Evolutionary conservation across 64 coral and sea anemone genomes (phyloP).

Genomic region (Dendronephthya gigantea): DNA sequence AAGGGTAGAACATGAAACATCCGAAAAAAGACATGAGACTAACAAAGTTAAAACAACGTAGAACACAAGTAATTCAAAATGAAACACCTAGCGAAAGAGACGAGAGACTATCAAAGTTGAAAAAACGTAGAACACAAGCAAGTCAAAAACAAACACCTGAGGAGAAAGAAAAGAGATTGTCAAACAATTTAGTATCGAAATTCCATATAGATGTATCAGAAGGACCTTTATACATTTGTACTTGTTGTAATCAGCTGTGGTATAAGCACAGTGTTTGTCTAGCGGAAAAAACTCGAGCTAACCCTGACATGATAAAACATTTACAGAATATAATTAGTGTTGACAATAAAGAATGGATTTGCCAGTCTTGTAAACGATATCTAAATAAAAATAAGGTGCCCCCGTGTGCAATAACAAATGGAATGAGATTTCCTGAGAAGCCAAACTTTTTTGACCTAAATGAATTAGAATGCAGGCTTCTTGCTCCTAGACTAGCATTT

Average conservation of each 20-base stretch:
- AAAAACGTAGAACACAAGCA: background rate
- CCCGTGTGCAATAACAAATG: conserved; percentile 6
- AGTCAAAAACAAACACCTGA: too few species aligned
- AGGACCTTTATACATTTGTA: conserved; percentile 3
- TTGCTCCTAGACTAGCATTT: too few species aligned
- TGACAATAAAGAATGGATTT: background rate
- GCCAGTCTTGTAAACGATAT: background rate
- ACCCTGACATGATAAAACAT: background rate
- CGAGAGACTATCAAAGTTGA: background rate
- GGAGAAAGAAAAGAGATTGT: too few species aligned
- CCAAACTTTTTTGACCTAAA: too few species aligned
- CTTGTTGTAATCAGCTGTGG: background rate
- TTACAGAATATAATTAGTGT: background rate
- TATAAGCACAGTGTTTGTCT: background rate
- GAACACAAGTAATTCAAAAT: too few species aligned
- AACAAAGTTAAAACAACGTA: too few species aligned
- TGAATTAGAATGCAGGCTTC: too few species aligned
- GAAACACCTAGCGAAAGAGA: background rate
- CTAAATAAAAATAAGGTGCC: background rate
- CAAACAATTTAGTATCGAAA: background rate
- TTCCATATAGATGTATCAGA: background rate
- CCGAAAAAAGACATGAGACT: too few species aligned
- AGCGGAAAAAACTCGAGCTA: background rate
- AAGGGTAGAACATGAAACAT: background rate
- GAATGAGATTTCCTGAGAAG: background rate